Evolutionary conservation across 2,113 vertebrate species (phyloP).

Genomic region (Megalops atlanticus): DNA sequence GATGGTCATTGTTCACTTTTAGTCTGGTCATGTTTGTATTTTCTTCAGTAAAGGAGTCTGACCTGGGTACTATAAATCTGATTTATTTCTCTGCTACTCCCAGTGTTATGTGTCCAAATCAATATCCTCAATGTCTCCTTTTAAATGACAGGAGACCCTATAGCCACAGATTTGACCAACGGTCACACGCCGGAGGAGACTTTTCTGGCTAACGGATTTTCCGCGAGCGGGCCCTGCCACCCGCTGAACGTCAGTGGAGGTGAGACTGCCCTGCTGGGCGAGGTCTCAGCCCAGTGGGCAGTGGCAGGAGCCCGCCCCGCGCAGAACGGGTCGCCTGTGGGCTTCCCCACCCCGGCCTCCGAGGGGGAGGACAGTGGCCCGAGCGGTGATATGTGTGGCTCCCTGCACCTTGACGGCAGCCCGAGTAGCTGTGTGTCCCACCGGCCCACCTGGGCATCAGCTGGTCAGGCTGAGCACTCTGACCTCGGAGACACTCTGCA

Average conservation of each 20-base stretch:
- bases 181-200: constrained; percentile 71
- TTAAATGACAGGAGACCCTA: constrained; percentile 58
- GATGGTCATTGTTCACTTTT: neutral
- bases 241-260: constrained; percentile 57
- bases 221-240: constrained; percentile 67
- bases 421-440: constrained; percentile 77
- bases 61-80: neutral
- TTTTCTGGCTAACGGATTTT: constrained; percentile 71
- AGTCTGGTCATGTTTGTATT: neutral
- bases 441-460: constrained; percentile 67
- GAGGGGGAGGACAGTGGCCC: constrained; percentile 11
- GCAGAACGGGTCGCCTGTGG: constrained; percentile 42
- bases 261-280: constrained; percentile 50
- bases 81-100: neutral
- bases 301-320: constrained; percentile 43
- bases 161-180: constrained; percentile 75
- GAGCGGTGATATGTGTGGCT: constrained; percentile 81
- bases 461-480: constrained; percentile 25
- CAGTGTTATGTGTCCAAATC: constrained; percentile 10
- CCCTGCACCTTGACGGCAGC: constrained; percentile 82
- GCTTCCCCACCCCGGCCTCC: neutral
- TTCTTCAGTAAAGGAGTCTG: neutral
- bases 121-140: constrained; percentile 59
- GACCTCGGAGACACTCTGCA: constrained; percentile 77
- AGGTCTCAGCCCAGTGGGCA: constrained; percentile 29